Evolutionary conservation across 2,888 invertebrate genomes (phyloP).

Genomic region (Imbricaverruca yamaguchii): DNA sequence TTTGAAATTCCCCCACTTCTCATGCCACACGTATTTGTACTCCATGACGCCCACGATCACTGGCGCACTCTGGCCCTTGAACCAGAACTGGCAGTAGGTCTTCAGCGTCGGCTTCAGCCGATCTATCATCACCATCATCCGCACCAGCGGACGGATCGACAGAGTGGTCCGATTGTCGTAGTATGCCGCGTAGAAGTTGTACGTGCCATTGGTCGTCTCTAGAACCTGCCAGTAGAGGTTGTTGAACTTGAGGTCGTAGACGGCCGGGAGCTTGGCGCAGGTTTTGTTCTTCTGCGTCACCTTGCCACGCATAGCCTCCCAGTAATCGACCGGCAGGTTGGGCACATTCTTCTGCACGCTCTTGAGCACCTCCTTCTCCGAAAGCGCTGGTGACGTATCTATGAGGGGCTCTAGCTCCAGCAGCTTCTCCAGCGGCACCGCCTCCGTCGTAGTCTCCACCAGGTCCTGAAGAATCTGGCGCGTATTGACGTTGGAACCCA

Average conservation of each 20-base stretch:
- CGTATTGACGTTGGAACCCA: background rate
- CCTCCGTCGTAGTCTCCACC: constrained; percentile 27
- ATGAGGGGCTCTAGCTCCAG: constrained; percentile 51
- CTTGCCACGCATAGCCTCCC: constrained; percentile 73
- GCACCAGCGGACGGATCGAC: constrained; percentile 66
- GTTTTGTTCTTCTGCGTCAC: constrained; percentile 57
- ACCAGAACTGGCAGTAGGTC: constrained; percentile 85
- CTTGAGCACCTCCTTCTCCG: constrained; percentile 52
- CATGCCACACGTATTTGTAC: constrained; percentile 90
- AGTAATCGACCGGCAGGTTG: constrained; percentile 74
- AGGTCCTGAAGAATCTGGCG: constrained; percentile 11
- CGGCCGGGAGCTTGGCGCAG: constrained; percentile 76
- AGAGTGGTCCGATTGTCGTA: constrained; percentile 65
- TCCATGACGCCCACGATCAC: constrained; percentile 64
- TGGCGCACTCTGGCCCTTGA: constrained; percentile 71
- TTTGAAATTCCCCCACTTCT: constrained; percentile 89
- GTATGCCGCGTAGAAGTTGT: constrained; percentile 83
- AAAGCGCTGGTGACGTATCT: constrained; percentile 53
- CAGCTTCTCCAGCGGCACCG: constrained; percentile 37
- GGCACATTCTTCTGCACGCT: constrained; percentile 64
- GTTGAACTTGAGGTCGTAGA: constrained; percentile 85
- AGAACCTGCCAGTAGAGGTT: constrained; percentile 89
- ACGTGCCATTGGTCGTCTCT: constrained; percentile 73
- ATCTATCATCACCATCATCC: constrained; percentile 82
- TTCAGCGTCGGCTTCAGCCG: constrained; percentile 72